Conservation (phyloP, 2,797 vertebrate genomes). For the Morus bassanus region DNA sequence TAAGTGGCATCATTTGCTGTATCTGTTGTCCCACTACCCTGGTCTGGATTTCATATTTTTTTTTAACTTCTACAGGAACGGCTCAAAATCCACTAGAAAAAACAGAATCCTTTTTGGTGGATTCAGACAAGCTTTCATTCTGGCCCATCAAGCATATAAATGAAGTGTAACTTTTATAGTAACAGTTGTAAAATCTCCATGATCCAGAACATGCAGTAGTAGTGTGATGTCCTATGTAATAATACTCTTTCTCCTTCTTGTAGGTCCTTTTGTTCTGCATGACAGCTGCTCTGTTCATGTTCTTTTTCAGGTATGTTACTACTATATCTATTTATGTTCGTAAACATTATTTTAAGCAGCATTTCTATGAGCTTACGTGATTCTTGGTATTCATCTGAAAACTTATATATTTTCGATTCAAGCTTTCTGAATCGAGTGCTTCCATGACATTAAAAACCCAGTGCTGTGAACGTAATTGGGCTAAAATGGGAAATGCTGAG, state of each 20-base stretch:
- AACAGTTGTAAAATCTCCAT: neutral
- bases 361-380: neutral
- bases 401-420: neutral
- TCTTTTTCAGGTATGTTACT: conserved; percentile 84
- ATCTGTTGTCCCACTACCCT: neutral
- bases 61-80: neutral
- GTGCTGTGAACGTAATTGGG: neutral
- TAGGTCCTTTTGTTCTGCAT: conserved; percentile 86
- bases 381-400: neutral
- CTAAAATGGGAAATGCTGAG: neutral
- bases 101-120: neutral
- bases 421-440: neutral
- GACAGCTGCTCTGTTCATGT: conserved; percentile 85
- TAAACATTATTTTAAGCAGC: neutral
- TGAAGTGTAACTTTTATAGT: neutral
- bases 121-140: neutral
- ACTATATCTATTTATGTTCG: neutral
- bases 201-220: neutral
- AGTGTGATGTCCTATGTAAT: conserved; percentile 5
- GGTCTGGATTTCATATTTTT: neutral
- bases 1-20: neutral
- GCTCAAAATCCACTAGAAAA: neutral
- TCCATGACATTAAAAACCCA: neutral
- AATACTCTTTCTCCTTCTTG: conserved; percentile 55
- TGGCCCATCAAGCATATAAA: neutral